These are phyloP conservation scores for Teleogryllus oceanicus DNA, from an alignment of 2,888 invertebrate species.

Conservation along the genomic window DNA sequence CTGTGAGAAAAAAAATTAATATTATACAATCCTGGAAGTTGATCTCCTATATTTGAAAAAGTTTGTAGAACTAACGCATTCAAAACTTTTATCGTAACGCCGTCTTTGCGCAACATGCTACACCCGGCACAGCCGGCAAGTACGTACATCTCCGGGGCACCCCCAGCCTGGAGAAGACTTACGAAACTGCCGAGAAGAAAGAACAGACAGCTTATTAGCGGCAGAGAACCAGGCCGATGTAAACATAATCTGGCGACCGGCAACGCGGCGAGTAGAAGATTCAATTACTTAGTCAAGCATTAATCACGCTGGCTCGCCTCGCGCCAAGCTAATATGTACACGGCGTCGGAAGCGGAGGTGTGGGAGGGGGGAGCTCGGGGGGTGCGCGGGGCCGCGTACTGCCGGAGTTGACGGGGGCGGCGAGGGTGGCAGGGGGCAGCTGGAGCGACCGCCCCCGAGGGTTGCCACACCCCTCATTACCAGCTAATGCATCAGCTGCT, in stretches of 20 bases:
- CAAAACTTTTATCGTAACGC: too few species aligned
- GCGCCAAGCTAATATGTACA: slow-evolving; percentile 9
- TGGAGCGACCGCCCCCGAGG: neutral
- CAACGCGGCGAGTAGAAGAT: neutral
- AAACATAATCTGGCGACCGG: neutral
- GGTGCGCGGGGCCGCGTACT: neutral
- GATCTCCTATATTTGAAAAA: too few species aligned
- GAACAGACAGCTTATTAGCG: neutral
- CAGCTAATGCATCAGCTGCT: neutral
- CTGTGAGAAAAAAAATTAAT: too few species aligned
- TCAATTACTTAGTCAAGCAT: slow-evolving; percentile 18
- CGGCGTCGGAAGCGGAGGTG: neutral
- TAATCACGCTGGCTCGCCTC: neutral
- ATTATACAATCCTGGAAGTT: too few species aligned
- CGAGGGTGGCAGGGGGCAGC: neutral
- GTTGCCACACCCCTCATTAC: neutral
- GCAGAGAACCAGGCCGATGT: neutral
- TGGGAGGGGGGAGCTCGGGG: too few species aligned
- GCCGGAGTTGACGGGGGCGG: neutral
- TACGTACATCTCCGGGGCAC: too few species aligned
- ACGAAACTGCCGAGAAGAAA: neutral
- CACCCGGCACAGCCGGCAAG: too few species aligned
- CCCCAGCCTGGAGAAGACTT: neutral
- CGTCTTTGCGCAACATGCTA: too few species aligned
- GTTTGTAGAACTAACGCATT: too few species aligned